phyloP scores from a whole-genome alignment of 2,113 vertebrate genomes.

The Anseranas semipalmata region DNA sequence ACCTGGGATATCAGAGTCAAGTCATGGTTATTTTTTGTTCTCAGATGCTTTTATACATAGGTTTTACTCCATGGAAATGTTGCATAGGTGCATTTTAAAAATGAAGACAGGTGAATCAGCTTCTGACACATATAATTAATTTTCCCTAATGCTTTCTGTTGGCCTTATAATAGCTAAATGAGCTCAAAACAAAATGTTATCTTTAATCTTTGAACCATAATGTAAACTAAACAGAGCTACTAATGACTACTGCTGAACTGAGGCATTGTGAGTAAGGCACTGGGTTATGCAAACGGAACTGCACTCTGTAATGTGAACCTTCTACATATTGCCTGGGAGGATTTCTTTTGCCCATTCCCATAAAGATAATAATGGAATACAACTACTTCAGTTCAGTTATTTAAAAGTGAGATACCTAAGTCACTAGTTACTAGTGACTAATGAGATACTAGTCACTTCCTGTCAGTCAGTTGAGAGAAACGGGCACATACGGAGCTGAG shows the following conservation, averaged over 20 bases:
- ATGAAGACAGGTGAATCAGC: not conserved
- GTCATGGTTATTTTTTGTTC: not conserved
- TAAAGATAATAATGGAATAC: not conserved
- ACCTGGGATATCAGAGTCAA: not conserved
- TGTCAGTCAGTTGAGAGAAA: not conserved
- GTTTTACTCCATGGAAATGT: not conserved
- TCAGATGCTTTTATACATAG: not conserved
- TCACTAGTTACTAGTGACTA: not conserved
- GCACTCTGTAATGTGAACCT: not conserved
- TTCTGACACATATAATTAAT: not conserved
- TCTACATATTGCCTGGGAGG: not conserved
- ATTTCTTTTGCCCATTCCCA: not conserved
- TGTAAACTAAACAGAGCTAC: not conserved
- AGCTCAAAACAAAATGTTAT: not conserved
- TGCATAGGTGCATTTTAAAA: not conserved
- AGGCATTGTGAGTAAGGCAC: not conserved
- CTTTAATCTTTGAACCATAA: not conserved
- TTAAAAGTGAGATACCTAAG: not conserved
- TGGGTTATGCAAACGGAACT: not conserved
- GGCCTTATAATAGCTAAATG: not conserved
- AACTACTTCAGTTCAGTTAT: not conserved
- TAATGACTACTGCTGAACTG: not conserved
- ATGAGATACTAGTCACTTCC: no score
- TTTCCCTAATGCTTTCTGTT: not conserved
- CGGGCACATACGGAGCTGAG: not conserved